Percentiles rank a stretch among this genome's conserved stretches.
Evolutionary conservation across 2,888 invertebrate genomes (phyloP).

Genomic region (Acanthopleura granulata): DNA sequence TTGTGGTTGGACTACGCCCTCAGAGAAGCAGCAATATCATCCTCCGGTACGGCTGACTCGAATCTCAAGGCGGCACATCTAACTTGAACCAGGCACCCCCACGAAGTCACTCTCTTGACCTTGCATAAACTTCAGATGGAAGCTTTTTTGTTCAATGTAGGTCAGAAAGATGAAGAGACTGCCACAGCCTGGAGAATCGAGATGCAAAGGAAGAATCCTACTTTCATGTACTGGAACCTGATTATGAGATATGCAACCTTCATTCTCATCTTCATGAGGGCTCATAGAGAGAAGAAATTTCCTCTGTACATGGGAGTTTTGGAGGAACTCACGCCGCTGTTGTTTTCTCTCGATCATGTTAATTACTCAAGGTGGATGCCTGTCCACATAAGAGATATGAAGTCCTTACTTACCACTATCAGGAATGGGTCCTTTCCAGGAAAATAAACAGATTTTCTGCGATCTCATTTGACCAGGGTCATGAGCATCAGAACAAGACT

Average conservation of each 20-base stretch:
- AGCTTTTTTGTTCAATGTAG: background rate
- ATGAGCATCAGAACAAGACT: constrained; percentile 34
- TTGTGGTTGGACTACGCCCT: too few species aligned
- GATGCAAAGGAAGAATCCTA: background rate
- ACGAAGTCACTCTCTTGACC: background rate
- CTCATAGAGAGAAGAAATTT: constrained; percentile 10
- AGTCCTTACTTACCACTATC: constrained; percentile 21
- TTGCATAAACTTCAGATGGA: background rate
- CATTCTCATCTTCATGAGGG: background rate
- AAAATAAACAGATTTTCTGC: constrained; percentile 24
- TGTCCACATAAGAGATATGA: constrained; percentile 28
- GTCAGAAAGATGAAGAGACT: background rate
- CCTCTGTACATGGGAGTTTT: constrained; percentile 24
- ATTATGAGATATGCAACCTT: background rate
- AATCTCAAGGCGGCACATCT: background rate
- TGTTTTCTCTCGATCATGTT: background rate
- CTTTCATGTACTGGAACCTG: constrained; percentile 4
- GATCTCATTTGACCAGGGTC: constrained; percentile 34
- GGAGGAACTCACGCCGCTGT: constrained; percentile 20
- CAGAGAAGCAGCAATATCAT: too few species aligned
- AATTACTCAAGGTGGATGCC: constrained; percentile 15
- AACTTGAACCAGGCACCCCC: background rate
- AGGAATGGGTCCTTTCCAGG: constrained; percentile 22
- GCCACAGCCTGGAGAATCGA: background rate
- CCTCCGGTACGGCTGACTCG: too few species aligned